Evolutionary conservation across 2,797 vertebrate genomes (phyloP), one percentile per base, ranked within the genome.

Genomic region (Urosaurus nigricauda): DNA sequence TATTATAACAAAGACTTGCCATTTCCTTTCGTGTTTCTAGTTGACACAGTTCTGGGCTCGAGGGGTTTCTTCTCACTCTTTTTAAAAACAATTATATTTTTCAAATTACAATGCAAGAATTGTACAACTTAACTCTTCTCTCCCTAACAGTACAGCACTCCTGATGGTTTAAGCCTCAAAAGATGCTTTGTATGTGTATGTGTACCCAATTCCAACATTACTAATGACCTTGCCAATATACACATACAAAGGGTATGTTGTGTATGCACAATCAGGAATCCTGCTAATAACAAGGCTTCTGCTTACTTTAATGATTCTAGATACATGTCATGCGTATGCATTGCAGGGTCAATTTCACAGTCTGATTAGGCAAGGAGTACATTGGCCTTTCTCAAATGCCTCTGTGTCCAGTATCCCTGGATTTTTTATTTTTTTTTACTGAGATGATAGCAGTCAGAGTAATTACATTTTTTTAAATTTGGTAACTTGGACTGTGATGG

Each of bases 1-100:
- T 9, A 51, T 51, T 51, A 51, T 8, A 51, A 51, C 47, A 51
- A 51, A 56, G 13, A 16, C 12, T 56, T 56, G 53, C 53, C 16
- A 13, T 56, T 56, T n/a, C n/a, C 43, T 0, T 0, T 87, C n/a
- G 37, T 90, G 79, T 90, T 92, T 91, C 73, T 91, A 88, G 11
- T 84, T 93, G 90, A 83, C 53, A 37, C 81, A 21, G 79, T 92
- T 73, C 77, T 90, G 79, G 63, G 17, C 35, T 73, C 29, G 81
- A n/a, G 51, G 90, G 63, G 85, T 78, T 65, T 92, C 86, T 88
- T 12, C 14, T 83, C 53, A 35, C 14, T 65, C 63, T 68, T 40
- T 43, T 43, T 17, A 51, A 51, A 51, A 51, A 51, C 63, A 84
- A 0, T 71, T 47, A 21, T 0, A 82, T 21, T 74, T n/a, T 83